Conservation (phyloP, 2,888 invertebrate species). For the Diogma glabrata region DNA sequence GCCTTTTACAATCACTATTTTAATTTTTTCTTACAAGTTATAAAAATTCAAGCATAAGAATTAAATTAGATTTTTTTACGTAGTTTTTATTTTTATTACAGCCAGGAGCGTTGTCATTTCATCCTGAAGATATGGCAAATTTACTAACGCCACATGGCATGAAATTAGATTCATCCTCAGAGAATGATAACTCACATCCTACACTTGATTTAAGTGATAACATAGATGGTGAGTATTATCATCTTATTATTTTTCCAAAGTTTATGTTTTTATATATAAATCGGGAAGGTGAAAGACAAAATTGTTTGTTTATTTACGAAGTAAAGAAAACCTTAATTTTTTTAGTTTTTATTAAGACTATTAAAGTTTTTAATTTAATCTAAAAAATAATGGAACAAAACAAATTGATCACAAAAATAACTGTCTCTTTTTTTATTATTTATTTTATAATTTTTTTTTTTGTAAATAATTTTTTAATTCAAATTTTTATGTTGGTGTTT, state of each 20-base stretch:
- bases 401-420: slow-evolving; percentile 9
- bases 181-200: slow-evolving; percentile 39
- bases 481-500: slow-evolving; percentile 8
- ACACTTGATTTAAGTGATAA: slow-evolving; percentile 60
- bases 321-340: too few relatives aligned
- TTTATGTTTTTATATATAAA: slow-evolving; percentile 1
- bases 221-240: slow-evolving; percentile 56
- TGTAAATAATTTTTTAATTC: slow-evolving; percentile 8
- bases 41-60: too few relatives aligned
- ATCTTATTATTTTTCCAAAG: neutral
- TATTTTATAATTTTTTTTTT: slow-evolving; percentile 3
- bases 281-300: slow-evolving; percentile 7
- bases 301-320: too few relatives aligned
- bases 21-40: too few relatives aligned
- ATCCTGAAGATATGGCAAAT: slow-evolving; percentile 49
- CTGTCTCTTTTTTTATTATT: slow-evolving; percentile 9
- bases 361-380: neutral
- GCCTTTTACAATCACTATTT: too few relatives aligned
- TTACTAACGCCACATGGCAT: slow-evolving; percentile 50
- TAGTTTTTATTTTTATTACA: slow-evolving; percentile 8
- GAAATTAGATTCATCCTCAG: slow-evolving; percentile 34
- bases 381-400: too few relatives aligned
- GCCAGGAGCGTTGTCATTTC: slow-evolving; percentile 28
- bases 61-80: too few relatives aligned
- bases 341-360: neutral